Percentiles rank a stretch among this genome's conserved stretches.
These are phyloP conservation scores for Nanorana parkeri DNA, from an alignment of 2,113 vertebrate genomes.

Conservation along the genomic window DNA sequence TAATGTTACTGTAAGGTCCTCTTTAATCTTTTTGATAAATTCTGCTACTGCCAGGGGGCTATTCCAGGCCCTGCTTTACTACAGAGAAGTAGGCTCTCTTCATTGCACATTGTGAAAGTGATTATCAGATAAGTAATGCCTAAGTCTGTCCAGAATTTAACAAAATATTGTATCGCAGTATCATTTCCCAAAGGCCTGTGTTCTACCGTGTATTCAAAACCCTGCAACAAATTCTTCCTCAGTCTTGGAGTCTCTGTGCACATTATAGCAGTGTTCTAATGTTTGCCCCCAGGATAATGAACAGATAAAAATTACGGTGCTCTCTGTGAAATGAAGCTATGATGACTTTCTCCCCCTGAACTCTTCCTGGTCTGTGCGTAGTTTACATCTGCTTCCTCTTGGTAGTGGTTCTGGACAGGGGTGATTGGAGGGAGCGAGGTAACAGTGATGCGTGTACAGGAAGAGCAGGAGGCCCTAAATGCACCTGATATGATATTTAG, in stretches of 20 bases:
- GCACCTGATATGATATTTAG: slow-evolving; percentile 50
- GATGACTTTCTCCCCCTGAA: slow-evolving; percentile 20
- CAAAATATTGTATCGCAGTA: background rate
- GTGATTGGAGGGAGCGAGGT: background rate
- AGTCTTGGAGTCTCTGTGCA: slow-evolving; percentile 6
- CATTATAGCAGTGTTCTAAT: slow-evolving; percentile 22
- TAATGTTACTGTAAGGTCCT: too few species aligned
- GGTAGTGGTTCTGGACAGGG: slow-evolving; percentile 2
- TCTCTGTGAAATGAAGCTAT: slow-evolving; percentile 20
- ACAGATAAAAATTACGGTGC: slow-evolving; percentile 4
- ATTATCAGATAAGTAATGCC: too few species aligned
- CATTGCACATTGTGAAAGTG: too few species aligned
- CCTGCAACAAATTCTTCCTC: background rate
- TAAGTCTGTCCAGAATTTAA: too few species aligned
- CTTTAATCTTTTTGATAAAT: too few species aligned
- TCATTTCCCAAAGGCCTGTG: background rate
- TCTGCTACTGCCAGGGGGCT: background rate
- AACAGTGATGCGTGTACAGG: background rate
- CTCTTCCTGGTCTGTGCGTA: background rate
- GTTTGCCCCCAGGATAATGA: slow-evolving; percentile 35
- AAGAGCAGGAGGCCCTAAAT: slow-evolving; percentile 38
- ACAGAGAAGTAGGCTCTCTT: background rate
- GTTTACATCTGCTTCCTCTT: slow-evolving; percentile 41
- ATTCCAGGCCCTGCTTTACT: background rate
- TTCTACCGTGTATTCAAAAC: slow-evolving; percentile 8